phyloP scores from a whole-genome alignment of 2,888 invertebrate genomes.

The Candidula unifasciata region DNA sequence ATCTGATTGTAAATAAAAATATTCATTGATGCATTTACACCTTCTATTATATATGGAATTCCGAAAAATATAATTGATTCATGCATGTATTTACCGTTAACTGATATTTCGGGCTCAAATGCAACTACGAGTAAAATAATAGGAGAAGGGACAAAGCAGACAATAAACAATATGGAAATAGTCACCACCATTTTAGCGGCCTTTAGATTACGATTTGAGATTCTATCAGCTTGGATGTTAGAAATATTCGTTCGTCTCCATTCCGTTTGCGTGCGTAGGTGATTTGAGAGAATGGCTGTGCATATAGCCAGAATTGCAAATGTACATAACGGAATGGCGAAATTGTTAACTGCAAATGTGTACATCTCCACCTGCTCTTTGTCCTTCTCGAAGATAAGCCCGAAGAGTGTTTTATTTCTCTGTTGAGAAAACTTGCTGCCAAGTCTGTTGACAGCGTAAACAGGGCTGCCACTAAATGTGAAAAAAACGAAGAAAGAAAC shows the following conservation, averaged over 20 bases:
- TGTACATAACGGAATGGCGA: neutral
- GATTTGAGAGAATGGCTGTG: neutral
- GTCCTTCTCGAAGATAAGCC: neutral
- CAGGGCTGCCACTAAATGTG: neutral
- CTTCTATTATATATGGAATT: neutral
- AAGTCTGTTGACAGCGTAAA: neutral
- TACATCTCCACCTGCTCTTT: neutral
- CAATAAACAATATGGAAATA: neutral
- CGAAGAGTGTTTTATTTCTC: neutral
- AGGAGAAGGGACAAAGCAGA: neutral
- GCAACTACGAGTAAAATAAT: neutral
- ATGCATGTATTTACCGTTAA: neutral
- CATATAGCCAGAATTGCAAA: neutral
- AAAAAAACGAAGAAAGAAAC: neutral
- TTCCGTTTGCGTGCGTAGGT: neutral
- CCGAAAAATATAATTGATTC: neutral
- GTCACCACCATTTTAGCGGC: neutral
- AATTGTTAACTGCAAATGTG: neutral
- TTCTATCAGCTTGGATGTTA: neutral
- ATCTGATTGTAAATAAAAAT: neutral
- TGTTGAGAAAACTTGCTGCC: too few species aligned
- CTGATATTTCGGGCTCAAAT: neutral
- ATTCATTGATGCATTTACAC: neutral
- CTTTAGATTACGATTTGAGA: neutral
- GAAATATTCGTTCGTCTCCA: neutral